Evolutionary conservation across 2,113 vertebrate species (phyloP).

Genomic region (Hypomesus transpacificus): DNA sequence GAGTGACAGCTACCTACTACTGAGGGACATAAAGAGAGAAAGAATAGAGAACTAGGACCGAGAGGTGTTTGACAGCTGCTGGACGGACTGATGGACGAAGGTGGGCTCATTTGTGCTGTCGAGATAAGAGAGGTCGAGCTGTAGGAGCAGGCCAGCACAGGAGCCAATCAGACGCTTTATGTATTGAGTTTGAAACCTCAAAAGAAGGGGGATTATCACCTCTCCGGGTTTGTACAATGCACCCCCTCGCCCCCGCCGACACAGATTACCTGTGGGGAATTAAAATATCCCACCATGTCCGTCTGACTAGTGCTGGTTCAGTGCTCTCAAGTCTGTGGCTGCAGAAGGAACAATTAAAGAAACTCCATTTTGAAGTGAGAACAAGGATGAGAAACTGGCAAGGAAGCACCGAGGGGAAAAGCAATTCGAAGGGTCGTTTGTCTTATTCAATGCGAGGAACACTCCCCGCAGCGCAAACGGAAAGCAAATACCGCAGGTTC

Average conservation of each 20-base stretch:
- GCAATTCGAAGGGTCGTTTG: not conserved
- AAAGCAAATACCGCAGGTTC: not conserved
- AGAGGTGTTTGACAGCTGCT: not conserved
- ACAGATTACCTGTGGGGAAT: slow-evolving; percentile 9
- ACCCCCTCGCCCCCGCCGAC: no score
- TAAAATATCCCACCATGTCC: not conserved
- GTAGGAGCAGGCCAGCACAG: slow-evolving; percentile 19
- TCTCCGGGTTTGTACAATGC: slow-evolving; percentile 13
- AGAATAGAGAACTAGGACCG: not conserved
- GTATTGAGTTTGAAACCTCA: slow-evolving; percentile 27
- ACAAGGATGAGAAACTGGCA: not conserved
- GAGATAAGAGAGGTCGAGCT: slow-evolving; percentile 32
- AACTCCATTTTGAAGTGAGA: slow-evolving; percentile 12
- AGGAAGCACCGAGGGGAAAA: not conserved
- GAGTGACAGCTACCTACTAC: slow-evolving; percentile 29
- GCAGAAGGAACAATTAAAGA: slow-evolving; percentile 24
- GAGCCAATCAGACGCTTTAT: slow-evolving; percentile 26
- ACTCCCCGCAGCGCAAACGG: not conserved
- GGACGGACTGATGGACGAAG: not conserved
- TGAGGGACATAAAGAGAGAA: not conserved
- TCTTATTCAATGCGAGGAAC: not conserved
- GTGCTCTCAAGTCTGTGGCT: slow-evolving; percentile 2
- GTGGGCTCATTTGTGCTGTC: slow-evolving; percentile 23
- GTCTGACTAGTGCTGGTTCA: slow-evolving; percentile 12
- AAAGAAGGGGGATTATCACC: slow-evolving; percentile 34